A percentile compares a stretch with the other conserved stretches of the same genome.
These are phyloP conservation scores for Hyla sarda DNA, from an alignment of 2,113 vertebrate species.

Conservation along the genomic window DNA sequence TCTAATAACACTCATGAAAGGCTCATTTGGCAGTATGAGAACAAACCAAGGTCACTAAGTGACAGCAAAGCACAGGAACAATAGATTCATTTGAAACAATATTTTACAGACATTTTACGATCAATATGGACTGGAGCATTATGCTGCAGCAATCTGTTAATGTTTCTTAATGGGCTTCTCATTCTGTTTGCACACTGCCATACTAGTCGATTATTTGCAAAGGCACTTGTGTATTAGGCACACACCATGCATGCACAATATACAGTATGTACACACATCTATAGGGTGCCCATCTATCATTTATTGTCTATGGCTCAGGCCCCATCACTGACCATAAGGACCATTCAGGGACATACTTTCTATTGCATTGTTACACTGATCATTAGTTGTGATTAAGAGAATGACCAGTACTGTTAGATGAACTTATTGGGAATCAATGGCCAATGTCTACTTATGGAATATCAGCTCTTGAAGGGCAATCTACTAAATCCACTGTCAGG, in stretches of 20 bases:
- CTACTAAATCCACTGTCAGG: slow-evolving; percentile 8
- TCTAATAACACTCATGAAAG: slow-evolving; percentile 73
- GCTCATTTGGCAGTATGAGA: slow-evolving; percentile 73
- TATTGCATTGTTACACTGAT: background rate
- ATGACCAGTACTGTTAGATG: slow-evolving; percentile 25
- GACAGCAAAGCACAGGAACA: slow-evolving; percentile 75
- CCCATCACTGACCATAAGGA: background rate
- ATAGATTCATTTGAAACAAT: slow-evolving; percentile 88
- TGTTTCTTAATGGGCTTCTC: slow-evolving; percentile 87
- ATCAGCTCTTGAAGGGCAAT: slow-evolving; percentile 9
- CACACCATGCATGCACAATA: background rate
- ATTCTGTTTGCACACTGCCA: slow-evolving; percentile 77
- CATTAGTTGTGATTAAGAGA: background rate
- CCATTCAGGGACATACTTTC: background rate
- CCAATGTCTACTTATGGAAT: slow-evolving; percentile 11
- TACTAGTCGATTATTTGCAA: slow-evolving; percentile 78
- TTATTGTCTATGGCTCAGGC: background rate
- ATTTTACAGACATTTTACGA: slow-evolving; percentile 87
- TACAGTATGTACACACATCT: background rate
- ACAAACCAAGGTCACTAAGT: slow-evolving; percentile 86
- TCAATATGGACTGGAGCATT: slow-evolving; percentile 89
- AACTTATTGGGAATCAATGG: slow-evolving; percentile 30
- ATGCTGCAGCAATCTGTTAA: slow-evolving; percentile 89
- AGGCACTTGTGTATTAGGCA: background rate
- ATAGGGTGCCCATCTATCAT: background rate